Evolutionary conservation across 2,113 vertebrate species (phyloP).

Genomic region (Rhegmatorhina hoffmannsi): DNA sequence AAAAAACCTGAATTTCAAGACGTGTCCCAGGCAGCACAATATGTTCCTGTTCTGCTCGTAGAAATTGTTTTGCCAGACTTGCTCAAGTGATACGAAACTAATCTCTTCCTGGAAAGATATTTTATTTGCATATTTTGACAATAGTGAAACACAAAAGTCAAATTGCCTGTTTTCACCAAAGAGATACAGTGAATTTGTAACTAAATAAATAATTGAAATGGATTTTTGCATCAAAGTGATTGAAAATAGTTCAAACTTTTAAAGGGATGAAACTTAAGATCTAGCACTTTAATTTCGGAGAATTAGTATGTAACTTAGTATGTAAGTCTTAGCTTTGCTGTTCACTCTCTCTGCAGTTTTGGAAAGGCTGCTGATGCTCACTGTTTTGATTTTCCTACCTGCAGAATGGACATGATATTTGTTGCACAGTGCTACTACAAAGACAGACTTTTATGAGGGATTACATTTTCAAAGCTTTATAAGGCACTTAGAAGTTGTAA

Average conservation of each 20-base stretch:
- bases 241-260: neutral
- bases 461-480: neutral
- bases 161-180: neutral
- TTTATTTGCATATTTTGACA: constrained; percentile 56
- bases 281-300: neutral
- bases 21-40: neutral
- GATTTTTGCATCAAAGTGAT: neutral
- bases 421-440: neutral
- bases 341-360: neutral
- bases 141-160: neutral
- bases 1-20: constrained; percentile 54
- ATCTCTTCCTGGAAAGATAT: constrained; percentile 12
- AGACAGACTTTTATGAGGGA: neutral
- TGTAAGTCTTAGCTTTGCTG: neutral
- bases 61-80: constrained; percentile 56
- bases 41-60: neutral
- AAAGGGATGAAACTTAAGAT: neutral
- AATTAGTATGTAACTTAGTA: neutral
- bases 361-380: neutral
- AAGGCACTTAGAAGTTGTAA: constrained; percentile 19
- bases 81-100: constrained; percentile 1
- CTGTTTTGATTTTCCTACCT: neutral
- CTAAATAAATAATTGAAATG: neutral
- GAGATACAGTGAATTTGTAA: neutral
- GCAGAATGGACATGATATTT: neutral